Percentiles rank a stretch among this genome's conserved stretches.
Conservation (phyloP, 2,888 invertebrate species). For the Congeria kusceri region DNA sequence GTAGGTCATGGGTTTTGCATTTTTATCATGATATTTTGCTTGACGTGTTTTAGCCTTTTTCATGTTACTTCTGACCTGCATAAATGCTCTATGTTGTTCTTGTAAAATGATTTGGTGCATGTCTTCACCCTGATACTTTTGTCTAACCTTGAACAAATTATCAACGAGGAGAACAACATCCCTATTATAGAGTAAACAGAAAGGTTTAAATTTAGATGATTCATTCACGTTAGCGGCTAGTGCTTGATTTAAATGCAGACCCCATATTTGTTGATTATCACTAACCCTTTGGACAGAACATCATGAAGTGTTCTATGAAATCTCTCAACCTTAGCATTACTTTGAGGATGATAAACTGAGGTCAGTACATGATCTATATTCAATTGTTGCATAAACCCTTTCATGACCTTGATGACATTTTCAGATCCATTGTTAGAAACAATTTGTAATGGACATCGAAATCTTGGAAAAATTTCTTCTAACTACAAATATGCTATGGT, state of each 20-base stretch:
- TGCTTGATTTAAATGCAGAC: constrained; percentile 49
- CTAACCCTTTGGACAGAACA: constrained; percentile 28
- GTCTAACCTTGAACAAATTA: constrained; percentile 48
- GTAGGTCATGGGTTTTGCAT: constrained; percentile 34
- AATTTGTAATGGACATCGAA: constrained; percentile 32
- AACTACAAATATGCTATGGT: constrained; percentile 48
- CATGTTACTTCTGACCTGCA: constrained; percentile 27
- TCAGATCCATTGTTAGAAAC: constrained; percentile 22
- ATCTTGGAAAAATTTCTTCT: constrained; percentile 55
- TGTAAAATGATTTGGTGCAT: constrained; percentile 53
- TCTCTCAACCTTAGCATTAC: constrained; percentile 25
- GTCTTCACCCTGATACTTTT: constrained; percentile 51
- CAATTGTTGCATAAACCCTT: neutral
- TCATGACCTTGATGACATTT: constrained; percentile 7
- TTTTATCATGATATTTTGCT: constrained; percentile 47
- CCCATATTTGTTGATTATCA: constrained; percentile 36
- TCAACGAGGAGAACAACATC: constrained; percentile 59
- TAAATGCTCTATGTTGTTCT: constrained; percentile 55
- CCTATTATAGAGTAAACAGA: constrained; percentile 12
- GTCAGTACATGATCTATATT: constrained; percentile 13
- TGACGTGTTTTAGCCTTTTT: constrained; percentile 49
- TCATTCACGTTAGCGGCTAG: constrained; percentile 44
- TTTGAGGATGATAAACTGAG: constrained; percentile 3
- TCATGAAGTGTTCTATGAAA: constrained; percentile 43
- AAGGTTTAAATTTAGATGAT: constrained; percentile 35